These are phyloP conservation scores for Diabrotica virgifera DNA, from an alignment of 1,140 invertebrate genomes.

Conservation along the genomic window DNA sequence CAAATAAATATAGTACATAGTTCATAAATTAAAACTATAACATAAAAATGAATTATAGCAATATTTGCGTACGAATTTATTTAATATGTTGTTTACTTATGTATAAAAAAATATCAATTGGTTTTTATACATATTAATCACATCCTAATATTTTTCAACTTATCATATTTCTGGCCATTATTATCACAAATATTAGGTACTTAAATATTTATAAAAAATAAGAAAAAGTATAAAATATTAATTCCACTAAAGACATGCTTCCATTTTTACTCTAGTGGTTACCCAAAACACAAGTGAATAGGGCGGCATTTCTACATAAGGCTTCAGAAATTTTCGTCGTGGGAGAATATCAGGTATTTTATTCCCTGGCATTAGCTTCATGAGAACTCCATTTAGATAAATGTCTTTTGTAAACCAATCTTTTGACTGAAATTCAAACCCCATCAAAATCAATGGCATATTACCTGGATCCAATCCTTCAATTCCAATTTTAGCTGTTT, in stretches of 20 bases:
- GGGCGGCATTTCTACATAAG: constrained; percentile 7
- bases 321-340: neutral
- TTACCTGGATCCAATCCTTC: neutral
- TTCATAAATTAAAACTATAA: too few species aligned
- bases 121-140: too few species aligned
- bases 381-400: constrained; percentile 4
- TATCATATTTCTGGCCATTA: too few species aligned
- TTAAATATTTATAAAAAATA: too few species aligned
- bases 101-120: too few species aligned
- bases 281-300: constrained; percentile 14
- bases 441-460: neutral
- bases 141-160: too few species aligned
- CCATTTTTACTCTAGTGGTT: neutral
- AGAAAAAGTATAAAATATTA: neutral
- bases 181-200: too few species aligned
- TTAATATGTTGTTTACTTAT: too few species aligned
- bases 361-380: constrained; percentile 7
- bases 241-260: neutral
- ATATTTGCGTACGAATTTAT: too few species aligned
- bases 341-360: neutral
- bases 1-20: too few species aligned
- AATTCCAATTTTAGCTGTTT: neutral
- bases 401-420: neutral
- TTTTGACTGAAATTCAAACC: constrained; percentile 5
- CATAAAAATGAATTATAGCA: too few species aligned